Evolutionary conservation across 2,888 invertebrate species (phyloP).

Genomic region (Melieria omissa): DNA sequence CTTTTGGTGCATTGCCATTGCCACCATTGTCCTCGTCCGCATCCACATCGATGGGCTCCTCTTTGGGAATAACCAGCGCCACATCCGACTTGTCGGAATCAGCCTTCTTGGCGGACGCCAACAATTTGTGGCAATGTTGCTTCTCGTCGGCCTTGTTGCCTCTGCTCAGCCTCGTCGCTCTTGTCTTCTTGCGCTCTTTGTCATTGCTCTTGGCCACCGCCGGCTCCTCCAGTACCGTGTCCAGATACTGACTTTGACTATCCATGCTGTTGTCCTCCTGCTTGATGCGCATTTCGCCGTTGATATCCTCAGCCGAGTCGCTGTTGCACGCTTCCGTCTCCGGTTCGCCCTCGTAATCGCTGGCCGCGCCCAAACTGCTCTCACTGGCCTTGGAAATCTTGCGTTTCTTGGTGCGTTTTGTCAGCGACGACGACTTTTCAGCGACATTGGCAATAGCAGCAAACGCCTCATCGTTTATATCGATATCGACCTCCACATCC

Average conservation of each 20-base stretch:
- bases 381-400: constrained; percentile 43
- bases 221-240: neutral
- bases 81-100: constrained; percentile 34
- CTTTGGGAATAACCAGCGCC: constrained; percentile 56
- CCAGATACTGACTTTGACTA: constrained; percentile 15
- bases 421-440: constrained; percentile 20
- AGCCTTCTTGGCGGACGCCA: neutral
- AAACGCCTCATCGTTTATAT: constrained; percentile 48
- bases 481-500: constrained; percentile 50
- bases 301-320: constrained; percentile 36
- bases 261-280: constrained; percentile 44
- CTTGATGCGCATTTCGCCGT: constrained; percentile 48
- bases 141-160: neutral
- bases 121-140: neutral
- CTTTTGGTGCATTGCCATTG: constrained; percentile 3
- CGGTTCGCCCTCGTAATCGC: constrained; percentile 35
- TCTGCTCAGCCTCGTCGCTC: neutral
- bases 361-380: constrained; percentile 22
- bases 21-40: constrained; percentile 49
- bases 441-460: constrained; percentile 37
- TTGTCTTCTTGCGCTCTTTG: neutral
- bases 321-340: constrained; percentile 3
- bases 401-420: constrained; percentile 40
- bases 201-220: constrained; percentile 1
- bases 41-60: constrained; percentile 66